Evolutionary conservation across 1,140 invertebrate genomes (phyloP), one percentile per base, ranked within the genome.

Genomic region (Trachymyrmex cornetzi): DNA sequence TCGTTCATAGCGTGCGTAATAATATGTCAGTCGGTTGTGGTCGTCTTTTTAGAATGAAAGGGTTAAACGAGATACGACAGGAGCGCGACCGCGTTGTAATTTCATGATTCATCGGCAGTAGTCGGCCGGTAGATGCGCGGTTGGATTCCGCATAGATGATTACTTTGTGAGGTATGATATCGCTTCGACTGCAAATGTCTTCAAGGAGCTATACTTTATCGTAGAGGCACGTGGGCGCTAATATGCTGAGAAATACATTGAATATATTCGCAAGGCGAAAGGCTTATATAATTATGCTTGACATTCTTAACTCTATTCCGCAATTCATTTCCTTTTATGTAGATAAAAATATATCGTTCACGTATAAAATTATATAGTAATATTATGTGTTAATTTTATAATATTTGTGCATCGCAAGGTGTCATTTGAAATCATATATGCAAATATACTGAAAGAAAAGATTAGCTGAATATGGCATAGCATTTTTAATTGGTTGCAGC

Each of bases 81-180:
- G 53, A 82, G 67, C 24, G 38, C 55, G 53, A 72, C 55, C 55
- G 38, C 38, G 67, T 61, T 74, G 67, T 57, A 82, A 82, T 74
- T 82, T 82, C 24, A 74, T 74, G 80, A 82, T 82, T 82, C 69
- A 82, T 74, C 64, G 67, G 22, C 50, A 19, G 79, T 82, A 82
- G 79, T 34, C 22, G 79, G 53, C 16, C 53, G 34, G 34, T 44
- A 50, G 53, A 61, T 61, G 55, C 80, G 34, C 80, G 53, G 34
- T 72, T 59, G 67, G 27, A 59, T 53, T 74, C 34, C 38, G 22
- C 14, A 72, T 44, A 11, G 53, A 22, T 61, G 64, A 74, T 82
- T 82, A 82, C 34, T 61, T 30, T 34, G 69, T 53, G 38, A 59
- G 80, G 16, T 82, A 82, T 48, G 80, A 74, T 82, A 72, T 74